phyloP scores from a whole-genome alignment of 2,797 vertebrate genomes.

The Toxotes lorentzi region DNA sequence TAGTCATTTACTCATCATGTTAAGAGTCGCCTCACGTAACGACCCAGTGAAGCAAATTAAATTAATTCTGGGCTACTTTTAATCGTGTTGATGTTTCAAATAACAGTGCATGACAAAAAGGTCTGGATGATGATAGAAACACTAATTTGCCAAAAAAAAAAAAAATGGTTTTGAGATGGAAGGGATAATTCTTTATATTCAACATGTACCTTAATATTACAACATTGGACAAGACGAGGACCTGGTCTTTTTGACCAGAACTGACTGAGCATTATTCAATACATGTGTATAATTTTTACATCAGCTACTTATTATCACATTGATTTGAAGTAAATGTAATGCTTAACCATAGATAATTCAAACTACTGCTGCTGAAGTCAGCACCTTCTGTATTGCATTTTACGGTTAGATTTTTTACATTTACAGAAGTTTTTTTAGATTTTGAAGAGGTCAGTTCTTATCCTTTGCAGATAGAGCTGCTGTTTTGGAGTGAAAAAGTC shows the following conservation, averaged over 20 bases:
- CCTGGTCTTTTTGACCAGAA: not conserved
- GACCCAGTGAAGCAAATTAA: slow-evolving; percentile 87
- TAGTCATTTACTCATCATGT: slow-evolving; percentile 72
- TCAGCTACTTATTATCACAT: slow-evolving; percentile 18
- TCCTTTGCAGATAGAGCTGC: not conserved
- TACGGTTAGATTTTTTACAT: not conserved
- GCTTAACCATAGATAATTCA: slow-evolving; percentile 9
- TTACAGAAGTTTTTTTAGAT: not conserved
- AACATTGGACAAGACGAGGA: not conserved
- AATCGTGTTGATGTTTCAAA: slow-evolving; percentile 67
- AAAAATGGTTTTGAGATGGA: slow-evolving; percentile 15
- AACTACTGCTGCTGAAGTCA: not conserved
- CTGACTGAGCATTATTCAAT: not conserved
- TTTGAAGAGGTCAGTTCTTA: slow-evolving; percentile 8
- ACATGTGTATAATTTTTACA: slow-evolving; percentile 22
- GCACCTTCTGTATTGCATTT: not conserved
- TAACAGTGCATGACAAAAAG: slow-evolving; percentile 53
- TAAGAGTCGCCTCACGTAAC: slow-evolving; percentile 81
- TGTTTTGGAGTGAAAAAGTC: slow-evolving; percentile 8
- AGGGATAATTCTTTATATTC: slow-evolving; percentile 13
- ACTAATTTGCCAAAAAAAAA: slow-evolving; percentile 55
- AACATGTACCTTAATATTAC: not conserved
- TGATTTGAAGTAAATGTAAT: slow-evolving; percentile 27
- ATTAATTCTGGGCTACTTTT: slow-evolving; percentile 85
- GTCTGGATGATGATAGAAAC: slow-evolving; percentile 47